A percentile compares a stretch with the other conserved stretches of the same genome.
These are phyloP conservation scores for Seriola rivoliana DNA, from an alignment of 2,113 vertebrate species.

Conservation along the genomic window DNA sequence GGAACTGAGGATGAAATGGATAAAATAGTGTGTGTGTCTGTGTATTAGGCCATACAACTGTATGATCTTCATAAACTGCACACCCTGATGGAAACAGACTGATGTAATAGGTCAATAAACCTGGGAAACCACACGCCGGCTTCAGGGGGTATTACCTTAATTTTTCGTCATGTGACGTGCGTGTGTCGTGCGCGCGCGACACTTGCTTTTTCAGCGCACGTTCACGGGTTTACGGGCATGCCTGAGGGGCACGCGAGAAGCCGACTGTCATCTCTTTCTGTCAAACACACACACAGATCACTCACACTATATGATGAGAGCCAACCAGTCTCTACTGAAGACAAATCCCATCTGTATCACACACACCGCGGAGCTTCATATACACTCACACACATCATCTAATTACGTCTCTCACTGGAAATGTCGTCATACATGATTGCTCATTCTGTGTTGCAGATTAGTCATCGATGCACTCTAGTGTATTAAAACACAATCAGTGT, in stretches of 20 bases:
- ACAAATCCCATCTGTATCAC: conserved; percentile 12
- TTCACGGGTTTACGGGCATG: conserved; percentile 16
- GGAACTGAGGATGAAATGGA: background rate
- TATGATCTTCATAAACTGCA: background rate
- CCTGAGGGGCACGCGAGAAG: conserved; percentile 8
- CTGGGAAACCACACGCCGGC: background rate
- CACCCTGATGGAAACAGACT: conserved; percentile 28
- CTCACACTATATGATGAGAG: conserved; percentile 31
- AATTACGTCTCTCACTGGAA: conserved; percentile 61
- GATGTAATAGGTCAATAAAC: conserved; percentile 40
- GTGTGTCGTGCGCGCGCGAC: background rate
- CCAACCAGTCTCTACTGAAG: conserved; percentile 20
- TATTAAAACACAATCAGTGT: conserved; percentile 47
- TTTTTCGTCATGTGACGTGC: conserved; percentile 2
- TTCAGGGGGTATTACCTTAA: background rate
- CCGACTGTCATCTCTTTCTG: conserved; percentile 28
- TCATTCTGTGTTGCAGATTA: conserved; percentile 37
- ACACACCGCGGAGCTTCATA: background rate
- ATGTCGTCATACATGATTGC: conserved; percentile 58
- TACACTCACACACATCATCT: conserved; percentile 50
- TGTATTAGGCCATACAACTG: background rate
- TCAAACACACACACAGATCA: conserved; percentile 13
- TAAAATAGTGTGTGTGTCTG: background rate
- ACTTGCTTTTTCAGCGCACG: background rate
- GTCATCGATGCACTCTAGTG: conserved; percentile 29